Conservation (phyloP, 2,888 invertebrate genomes). For the Phytoseiulus persimilis region DNA sequence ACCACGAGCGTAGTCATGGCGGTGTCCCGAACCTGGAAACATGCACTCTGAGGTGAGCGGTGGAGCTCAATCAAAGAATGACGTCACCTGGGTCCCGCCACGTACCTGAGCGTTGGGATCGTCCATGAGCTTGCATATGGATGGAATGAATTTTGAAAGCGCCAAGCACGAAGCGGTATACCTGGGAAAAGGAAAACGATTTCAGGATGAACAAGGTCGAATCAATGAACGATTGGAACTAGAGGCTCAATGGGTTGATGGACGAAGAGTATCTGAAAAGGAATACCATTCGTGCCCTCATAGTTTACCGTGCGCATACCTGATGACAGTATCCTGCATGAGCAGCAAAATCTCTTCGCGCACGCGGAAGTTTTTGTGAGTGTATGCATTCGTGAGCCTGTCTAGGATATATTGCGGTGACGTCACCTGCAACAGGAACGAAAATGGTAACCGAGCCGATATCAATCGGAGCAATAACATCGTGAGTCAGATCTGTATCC, state of each 20-base stretch:
- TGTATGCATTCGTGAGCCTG: slow-evolving; percentile 62
- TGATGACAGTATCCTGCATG: slow-evolving; percentile 70
- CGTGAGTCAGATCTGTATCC: neutral
- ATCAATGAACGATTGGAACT: slow-evolving; percentile 39
- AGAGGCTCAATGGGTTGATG: no score
- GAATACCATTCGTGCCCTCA: no score
- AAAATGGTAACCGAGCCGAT: slow-evolving; percentile 21
- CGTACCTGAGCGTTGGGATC: slow-evolving; percentile 71
- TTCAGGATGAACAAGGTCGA: no score
- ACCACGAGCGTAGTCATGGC: slow-evolving; percentile 76
- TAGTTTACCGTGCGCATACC: slow-evolving; percentile 57
- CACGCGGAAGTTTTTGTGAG: slow-evolving; percentile 85
- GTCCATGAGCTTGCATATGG: slow-evolving; percentile 69
- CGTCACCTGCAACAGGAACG: slow-evolving; percentile 54
- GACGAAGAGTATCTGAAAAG: no score
- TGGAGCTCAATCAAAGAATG: no score
- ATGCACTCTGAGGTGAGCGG: neutral
- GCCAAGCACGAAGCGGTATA: slow-evolving; percentile 76
- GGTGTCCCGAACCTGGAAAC: slow-evolving; percentile 63
- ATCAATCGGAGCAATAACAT: neutral
- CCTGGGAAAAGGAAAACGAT: slow-evolving; percentile 54
- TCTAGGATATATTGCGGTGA: slow-evolving; percentile 64
- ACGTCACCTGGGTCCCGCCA: neutral
- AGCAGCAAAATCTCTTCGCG: slow-evolving; percentile 77
- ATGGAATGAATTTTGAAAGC: slow-evolving; percentile 70